Base-by-base conservation (phyloP, 2,797 vertebrate species). In the Rallus crepitans region DNA sequence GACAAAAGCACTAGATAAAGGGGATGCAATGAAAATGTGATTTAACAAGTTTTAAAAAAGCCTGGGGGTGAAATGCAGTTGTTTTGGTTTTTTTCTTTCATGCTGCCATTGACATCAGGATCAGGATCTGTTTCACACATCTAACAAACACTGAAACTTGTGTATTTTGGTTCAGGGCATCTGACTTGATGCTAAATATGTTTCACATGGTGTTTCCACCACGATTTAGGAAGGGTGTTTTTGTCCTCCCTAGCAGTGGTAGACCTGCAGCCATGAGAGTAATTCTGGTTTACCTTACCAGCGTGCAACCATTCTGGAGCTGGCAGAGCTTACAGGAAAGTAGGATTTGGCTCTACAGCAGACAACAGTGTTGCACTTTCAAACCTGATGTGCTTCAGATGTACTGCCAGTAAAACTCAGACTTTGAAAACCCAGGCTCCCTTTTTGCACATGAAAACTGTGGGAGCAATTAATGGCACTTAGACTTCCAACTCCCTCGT, bases 21-120 rank as follows among this genome's bases (percentile, higher is more conserved):
- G 15, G 8, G 27, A 82, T 59, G 42, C 8, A 56, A 57, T 2
- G 12, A 69, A 75, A 78, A 42, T n/a, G 48, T 40, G 30, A 75
- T 85, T 60, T 83, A 72, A 90, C 89, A 84, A 81, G 37, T 48
- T 89, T 81, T 4, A 0, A 13, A 81, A 91, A 92, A 95, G 42
- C 37, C 55, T 48, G 48, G 19, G 45, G 89, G 56, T 96, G 73
- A 96, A 95, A 92, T 94, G 55, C 21, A 86, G 77, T 56, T 81
- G 48, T 13, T 50, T 50, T 48, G 47, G 47, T 59, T 90, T 90
- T 92, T 89, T 81, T 28, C 9, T 82, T 78, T 64, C 25, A 16
- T 78, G 60, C 47, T 94, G 89, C 63, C 25, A 20, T 2, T 87
- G 60, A 53, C 80, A 77, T 33, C 8, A 76, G 56, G 31, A 94